Conservation (phyloP, 2,797 vertebrate genomes). For the Oreonectes daqikongensis region DNA sequence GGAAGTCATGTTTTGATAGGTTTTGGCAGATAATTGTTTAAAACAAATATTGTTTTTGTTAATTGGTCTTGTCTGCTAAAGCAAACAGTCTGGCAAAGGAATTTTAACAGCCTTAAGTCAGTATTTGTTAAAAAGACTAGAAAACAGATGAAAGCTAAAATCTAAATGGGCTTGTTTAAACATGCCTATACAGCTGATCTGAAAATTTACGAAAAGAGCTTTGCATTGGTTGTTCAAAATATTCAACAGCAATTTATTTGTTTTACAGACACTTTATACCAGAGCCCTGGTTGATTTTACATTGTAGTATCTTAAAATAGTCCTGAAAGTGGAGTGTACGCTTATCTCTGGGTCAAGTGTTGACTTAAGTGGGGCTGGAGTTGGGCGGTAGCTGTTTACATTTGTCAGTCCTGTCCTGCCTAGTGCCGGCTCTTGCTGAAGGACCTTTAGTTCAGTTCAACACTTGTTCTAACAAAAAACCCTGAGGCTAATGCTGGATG, state of each 20-base stretch:
- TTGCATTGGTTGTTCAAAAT: too few relatives aligned
- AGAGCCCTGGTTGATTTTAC: background rate
- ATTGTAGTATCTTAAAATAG: conserved; percentile 41
- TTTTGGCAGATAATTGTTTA: background rate
- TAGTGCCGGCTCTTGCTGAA: conserved; percentile 37
- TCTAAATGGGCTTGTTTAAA: background rate
- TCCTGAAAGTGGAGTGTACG: conserved; percentile 19
- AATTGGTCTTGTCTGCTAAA: background rate
- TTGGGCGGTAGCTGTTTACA: conserved; percentile 36
- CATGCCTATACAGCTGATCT: too few relatives aligned
- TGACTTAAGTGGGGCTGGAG: conserved; percentile 42
- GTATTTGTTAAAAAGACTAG: conserved; percentile 2
- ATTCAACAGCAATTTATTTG: conserved; percentile 1
- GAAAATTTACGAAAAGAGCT: too few relatives aligned
- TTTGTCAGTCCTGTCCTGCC: background rate
- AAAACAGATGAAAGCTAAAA: background rate
- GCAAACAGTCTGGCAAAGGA: background rate
- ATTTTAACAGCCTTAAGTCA: conserved; percentile 8
- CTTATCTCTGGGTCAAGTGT: conserved; percentile 43
- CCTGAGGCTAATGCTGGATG: conserved; percentile 36
- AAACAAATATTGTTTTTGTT: conserved; percentile 3
- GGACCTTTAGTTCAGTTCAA: conserved; percentile 42
- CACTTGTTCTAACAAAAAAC: conserved; percentile 53
- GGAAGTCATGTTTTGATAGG: too few relatives aligned
- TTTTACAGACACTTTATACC: conserved; percentile 4